phyloP scores from a whole-genome alignment of 2,797 vertebrate genomes.

The Tarsius wallacei region DNA sequence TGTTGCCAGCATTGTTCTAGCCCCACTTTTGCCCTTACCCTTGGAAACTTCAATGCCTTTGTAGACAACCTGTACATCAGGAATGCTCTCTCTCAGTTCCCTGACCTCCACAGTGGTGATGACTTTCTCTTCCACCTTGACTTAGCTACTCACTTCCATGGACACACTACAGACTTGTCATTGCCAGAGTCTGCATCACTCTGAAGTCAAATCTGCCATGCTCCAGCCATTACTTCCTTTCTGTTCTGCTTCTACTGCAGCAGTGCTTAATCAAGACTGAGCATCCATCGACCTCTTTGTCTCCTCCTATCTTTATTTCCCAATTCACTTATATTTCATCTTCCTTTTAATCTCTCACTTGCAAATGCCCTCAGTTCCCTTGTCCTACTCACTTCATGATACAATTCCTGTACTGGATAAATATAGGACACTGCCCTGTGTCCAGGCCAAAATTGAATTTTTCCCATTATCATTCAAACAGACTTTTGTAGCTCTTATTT shows the following conservation, averaged over 20 bases:
- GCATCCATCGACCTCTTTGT: not conserved
- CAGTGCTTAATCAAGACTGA: not conserved
- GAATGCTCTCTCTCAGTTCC: not conserved
- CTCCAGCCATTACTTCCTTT: not conserved
- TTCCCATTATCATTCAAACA: not conserved
- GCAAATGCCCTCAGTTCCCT: not conserved
- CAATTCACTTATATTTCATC: not conserved
- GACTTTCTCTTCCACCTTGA: not conserved
- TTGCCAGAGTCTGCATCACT: not conserved
- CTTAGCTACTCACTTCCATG: not conserved
- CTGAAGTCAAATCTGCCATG: not conserved
- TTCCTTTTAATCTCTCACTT: not conserved
- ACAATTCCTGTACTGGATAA: not conserved
- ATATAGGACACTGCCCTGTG: not conserved
- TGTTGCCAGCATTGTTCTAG: not conserved
- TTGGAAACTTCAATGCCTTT: not conserved
- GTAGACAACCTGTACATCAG: not conserved
- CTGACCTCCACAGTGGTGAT: not conserved
- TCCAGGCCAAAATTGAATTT: not conserved
- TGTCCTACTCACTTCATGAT: not conserved
- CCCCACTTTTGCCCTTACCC: constrained; percentile 13
- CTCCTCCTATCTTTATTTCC: not conserved
- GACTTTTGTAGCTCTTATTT: not conserved
- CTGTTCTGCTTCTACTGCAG: not conserved
- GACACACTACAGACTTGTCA: not conserved